Percentiles rank a stretch among this genome's conserved stretches.
Conservation (phyloP, 2,888 invertebrate genomes). For the Epinotia brunnichana region DNA sequence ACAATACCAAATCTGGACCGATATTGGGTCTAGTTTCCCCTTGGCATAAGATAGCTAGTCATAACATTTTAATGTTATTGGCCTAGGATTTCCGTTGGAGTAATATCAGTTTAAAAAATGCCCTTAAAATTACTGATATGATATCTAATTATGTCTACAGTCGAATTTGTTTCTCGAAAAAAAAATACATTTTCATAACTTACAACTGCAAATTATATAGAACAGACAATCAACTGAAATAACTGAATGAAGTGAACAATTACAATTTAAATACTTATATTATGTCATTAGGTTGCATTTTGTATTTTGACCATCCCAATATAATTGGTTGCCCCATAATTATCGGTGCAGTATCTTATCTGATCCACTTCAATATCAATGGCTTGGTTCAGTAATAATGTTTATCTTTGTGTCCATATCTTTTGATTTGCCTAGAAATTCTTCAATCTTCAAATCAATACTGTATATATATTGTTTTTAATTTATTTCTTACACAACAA, state of each 20-base stretch:
- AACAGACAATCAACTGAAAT: too few relatives aligned
- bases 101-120: conserved; percentile 6
- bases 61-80: too few relatives aligned
- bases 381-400: conserved; percentile 15
- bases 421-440: not conserved
- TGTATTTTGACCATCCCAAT: not conserved
- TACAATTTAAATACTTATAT: not conserved
- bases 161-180: too few relatives aligned
- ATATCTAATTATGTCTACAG: too few relatives aligned
- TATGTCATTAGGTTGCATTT: not conserved
- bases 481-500: too few relatives aligned
- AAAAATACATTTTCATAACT: too few relatives aligned
- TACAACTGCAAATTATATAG: too few relatives aligned
- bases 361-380: conserved; percentile 26
- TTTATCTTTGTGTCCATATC: conserved; percentile 2
- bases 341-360: conserved; percentile 26
- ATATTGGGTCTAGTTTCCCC: too few relatives aligned
- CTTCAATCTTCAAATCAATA: not conserved
- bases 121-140: conserved; percentile 5
- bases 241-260: not conserved
- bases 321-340: not conserved
- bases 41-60: too few relatives aligned
- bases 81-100: not conserved
- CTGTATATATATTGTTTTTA: too few relatives aligned
- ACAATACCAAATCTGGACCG: too few relatives aligned